Evolutionary conservation across 2,113 vertebrate genomes (phyloP), one percentile per base, ranked within the genome.

Genomic region (Myrmecophaga tridactyla): DNA sequence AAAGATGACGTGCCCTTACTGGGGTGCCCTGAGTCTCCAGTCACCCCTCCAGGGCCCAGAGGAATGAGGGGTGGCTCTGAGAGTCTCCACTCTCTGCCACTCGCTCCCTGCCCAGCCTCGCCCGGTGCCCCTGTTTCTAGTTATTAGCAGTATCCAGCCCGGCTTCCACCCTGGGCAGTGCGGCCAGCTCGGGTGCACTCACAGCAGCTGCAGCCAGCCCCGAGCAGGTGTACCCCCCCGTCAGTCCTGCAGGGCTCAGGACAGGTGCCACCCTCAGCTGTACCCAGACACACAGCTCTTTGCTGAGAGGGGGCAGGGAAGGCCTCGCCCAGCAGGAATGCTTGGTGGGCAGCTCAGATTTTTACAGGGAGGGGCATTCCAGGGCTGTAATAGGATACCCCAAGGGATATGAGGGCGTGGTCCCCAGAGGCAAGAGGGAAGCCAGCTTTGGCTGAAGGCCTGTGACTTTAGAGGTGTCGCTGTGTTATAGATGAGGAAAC

Each of bases 101-200:
- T 39, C n/a, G n/a, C 9, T 4, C 6, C 31, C 29, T 5, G 95
- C 39, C 90, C 70, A 27, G 46, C 65, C 3, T 0, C 43, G 43
- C 83, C 94, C 70, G 23, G 72, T 51, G 62, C 29, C 56, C 60
- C 78, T 48, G 84, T 94, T 90, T 92, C 12, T 94, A 76, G 92
- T 90, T 92, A 77, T 94, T 80, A 96, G 92, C 81, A 20, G 48
- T 92, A 92, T 96, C 78, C 58, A 81, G 56, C 73, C 4, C 43
- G n/a, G 56, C 65, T 27, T 93, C 86, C n/a, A 21, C 48, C 84
- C 46, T 4, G 23, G 18, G 83, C 48, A 41, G 46, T 2, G 0
- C 17, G 72, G 41, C 86, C 51, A 69, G 82, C 86, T 92, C 58
- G 27, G 29, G 34, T 89, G 53, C 62, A 53, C 94, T 73, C 36